Evolutionary conservation across 2,888 invertebrate species (phyloP), one percentile per base, ranked within the genome.

Genomic region (Ellobium chinense): DNA sequence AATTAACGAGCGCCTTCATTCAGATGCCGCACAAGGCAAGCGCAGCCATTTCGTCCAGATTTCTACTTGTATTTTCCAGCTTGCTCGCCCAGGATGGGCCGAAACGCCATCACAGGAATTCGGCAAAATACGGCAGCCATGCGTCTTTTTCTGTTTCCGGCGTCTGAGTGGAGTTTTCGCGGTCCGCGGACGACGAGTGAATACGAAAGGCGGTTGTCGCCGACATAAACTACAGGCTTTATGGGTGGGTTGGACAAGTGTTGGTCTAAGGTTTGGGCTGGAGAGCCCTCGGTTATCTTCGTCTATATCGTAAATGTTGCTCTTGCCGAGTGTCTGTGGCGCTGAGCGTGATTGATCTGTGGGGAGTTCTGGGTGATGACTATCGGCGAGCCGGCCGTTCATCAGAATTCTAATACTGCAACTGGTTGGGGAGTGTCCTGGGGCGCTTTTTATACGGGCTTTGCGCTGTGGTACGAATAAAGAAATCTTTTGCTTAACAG

Each of bases 1-100:
- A 76, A 76, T 76, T 66, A 76, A 76, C 76, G 76, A 76, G 66
- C 27, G 54, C 27, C 56, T 66, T 66, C 76, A 76, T 74, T 74
- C 63, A 63, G 63, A 62, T 63, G 63, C 63, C 46, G 63, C 46
- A 54, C 12, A 39, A 37, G 63, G 63, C n/a, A 31, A 24, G 46
- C 34, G 72, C 58, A 60, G 56, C 69, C 21, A 34, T 70, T 70
- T n/a, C n/a, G n/a, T n/a, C n/a, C n/a, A n/a, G n/a, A 54, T 14
- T 14, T 18, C 54, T 14, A 18, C 54, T 9, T 9, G 12, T 54
- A 54, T 54, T 9, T 14, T 54, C 54, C 18, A 9, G 12, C 9
- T 14, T 54, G 18, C 54, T 18, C 12, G 12, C 18, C 12, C 54
- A 27, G 60, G 60, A 60, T 21, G 12, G 60, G 27, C 21, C n/a